Conservation (phyloP, 1,140 invertebrate species). For the Pissodes strobi region DNA sequence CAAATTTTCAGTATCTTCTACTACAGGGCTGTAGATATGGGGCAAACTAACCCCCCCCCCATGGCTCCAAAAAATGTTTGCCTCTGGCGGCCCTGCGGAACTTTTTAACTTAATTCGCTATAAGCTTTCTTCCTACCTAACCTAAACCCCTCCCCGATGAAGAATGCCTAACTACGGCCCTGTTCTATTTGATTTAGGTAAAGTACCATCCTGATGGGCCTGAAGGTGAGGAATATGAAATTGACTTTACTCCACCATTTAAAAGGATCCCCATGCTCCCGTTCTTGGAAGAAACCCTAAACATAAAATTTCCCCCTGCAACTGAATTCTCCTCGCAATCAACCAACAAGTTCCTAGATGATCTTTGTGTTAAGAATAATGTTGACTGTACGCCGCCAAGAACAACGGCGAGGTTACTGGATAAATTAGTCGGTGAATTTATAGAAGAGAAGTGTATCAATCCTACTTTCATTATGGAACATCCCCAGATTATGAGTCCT, state of each 20-base stretch:
- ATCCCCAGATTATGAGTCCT: slow-evolving; percentile 99
- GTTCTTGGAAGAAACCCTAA: slow-evolving; percentile 82
- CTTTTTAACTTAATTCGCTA: no score
- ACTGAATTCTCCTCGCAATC: slow-evolving; percentile 68
- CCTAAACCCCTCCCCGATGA: no score
- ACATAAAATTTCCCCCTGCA: slow-evolving; percentile 82
- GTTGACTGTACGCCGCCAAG: slow-evolving; percentile 92
- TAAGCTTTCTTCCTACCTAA: no score
- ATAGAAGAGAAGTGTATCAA: slow-evolving; percentile 95
- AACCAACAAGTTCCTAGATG: slow-evolving; percentile 75
- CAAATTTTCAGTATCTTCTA: no score
- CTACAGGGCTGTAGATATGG: no score
- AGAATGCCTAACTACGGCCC: no score
- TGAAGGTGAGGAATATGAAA: slow-evolving; percentile 78
- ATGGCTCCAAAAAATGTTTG: no score
- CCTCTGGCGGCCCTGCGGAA: no score
- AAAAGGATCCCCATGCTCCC: slow-evolving; percentile 89
- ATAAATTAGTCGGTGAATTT: slow-evolving; percentile 97
- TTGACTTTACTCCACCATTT: slow-evolving; percentile 99
- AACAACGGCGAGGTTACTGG: slow-evolving; percentile 89
- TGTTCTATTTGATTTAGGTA: slow-evolving; percentile 65
- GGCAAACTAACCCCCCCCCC: no score
- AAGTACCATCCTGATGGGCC: slow-evolving; percentile 93
- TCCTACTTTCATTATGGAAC: slow-evolving; percentile 96
- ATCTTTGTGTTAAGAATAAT: slow-evolving; percentile 68